These are phyloP conservation scores for Dallia pectoralis DNA, from an alignment of 2,797 vertebrate genomes.

Conservation along the genomic window DNA sequence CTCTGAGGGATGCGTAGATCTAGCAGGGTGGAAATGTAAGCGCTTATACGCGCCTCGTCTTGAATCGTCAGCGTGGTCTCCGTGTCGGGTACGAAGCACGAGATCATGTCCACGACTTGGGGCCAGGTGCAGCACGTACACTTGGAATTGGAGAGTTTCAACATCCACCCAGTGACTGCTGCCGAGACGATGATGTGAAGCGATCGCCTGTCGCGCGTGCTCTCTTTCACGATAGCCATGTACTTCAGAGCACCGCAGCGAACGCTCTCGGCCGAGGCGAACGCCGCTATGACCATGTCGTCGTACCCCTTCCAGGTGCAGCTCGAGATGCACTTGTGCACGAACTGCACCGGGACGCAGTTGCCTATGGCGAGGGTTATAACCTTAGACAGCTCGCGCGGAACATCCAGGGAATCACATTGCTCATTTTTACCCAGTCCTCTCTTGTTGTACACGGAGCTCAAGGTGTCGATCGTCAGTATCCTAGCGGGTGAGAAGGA, in stretches of 20 bases:
- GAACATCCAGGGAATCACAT: not conserved
- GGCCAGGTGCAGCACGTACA: not conserved
- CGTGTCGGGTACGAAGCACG: not conserved
- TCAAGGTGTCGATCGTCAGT: not conserved
- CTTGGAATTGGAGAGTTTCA: not conserved
- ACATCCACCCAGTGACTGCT: not conserved
- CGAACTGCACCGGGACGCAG: not conserved
- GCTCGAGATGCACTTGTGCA: not conserved
- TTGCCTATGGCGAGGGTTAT: not conserved
- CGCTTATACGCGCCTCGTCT: not conserved
- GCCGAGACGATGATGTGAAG: not conserved
- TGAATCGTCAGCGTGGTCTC: constrained; percentile 7
- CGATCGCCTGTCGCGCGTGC: no score
- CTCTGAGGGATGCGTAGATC: not conserved
- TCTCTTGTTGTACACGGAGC: not conserved
- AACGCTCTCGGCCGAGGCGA: not conserved
- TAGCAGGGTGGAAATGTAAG: constrained; percentile 2
- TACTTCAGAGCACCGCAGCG: constrained; percentile 2
- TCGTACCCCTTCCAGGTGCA: not conserved
- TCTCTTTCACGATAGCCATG: not conserved
- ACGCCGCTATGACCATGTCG: not conserved
- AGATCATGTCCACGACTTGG: not conserved
- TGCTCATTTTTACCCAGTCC: not conserved
- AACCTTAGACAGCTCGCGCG: not conserved
- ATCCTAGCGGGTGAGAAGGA: constrained; percentile 3